phyloP scores from a whole-genome alignment of 2,113 vertebrate genomes.

The Pterocles burchelli region DNA sequence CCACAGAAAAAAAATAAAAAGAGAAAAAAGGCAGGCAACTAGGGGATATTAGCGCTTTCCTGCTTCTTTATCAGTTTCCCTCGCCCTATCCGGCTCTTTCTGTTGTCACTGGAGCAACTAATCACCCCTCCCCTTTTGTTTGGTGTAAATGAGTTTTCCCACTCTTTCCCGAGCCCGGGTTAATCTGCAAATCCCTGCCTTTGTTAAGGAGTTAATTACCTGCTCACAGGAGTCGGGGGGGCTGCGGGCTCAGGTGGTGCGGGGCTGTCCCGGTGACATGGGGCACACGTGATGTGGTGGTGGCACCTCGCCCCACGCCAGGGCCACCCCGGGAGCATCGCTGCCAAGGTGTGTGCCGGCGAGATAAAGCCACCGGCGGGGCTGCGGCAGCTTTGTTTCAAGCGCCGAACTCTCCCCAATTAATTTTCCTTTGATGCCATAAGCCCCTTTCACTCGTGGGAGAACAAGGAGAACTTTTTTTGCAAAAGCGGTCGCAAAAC shows the following conservation, averaged over 20 bases:
- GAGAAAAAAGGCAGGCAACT: not conserved
- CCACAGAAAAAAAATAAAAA: not conserved
- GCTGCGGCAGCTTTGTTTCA: conserved; percentile 14
- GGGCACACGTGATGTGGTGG: not conserved
- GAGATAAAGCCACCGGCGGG: not conserved
- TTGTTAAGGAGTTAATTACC: conserved; percentile 80
- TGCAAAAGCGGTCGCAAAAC: too few relatives aligned
- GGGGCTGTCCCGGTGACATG: not conserved
- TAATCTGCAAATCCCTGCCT: conserved; percentile 80
- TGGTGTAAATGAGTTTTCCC: conserved; percentile 78
- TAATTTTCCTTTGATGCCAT: conserved; percentile 54
- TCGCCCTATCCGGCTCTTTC: conserved; percentile 49
- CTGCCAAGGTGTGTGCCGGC: not conserved
- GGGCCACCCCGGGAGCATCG: not conserved
- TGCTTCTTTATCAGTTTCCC: conserved; percentile 59
- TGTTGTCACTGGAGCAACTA: conserved; percentile 69
- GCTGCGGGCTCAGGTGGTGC: not conserved
- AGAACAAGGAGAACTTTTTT: not conserved
- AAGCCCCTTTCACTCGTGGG: not conserved
- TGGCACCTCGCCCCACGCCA: not conserved
- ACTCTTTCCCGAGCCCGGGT: conserved; percentile 45
- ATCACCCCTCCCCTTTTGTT: conserved; percentile 76
- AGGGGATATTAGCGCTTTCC: conserved; percentile 50
- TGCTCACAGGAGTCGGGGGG: conserved; percentile 40
- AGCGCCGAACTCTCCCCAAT: conserved; percentile 27